phyloP scores from a whole-genome alignment of 2,797 vertebrate species.

The Pipistrellus pipistrellus region DNA sequence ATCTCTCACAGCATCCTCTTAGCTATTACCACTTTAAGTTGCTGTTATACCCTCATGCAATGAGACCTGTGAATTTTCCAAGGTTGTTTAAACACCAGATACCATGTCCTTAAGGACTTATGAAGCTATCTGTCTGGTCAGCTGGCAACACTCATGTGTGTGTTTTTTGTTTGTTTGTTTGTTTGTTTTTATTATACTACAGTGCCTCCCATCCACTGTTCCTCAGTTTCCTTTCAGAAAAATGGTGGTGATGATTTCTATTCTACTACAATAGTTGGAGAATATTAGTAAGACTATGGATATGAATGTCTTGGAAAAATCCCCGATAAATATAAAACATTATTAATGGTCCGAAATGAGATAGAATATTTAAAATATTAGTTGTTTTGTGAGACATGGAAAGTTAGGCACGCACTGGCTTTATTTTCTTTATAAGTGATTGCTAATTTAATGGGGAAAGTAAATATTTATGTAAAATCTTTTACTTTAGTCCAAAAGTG shows the following conservation, averaged over 20 bases:
- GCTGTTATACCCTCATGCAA: not conserved
- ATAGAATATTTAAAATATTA: slow-evolving; percentile 1
- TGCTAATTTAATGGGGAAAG: slow-evolving; percentile 53
- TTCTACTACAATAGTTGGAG: not conserved
- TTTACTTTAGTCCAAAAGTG: slow-evolving; percentile 62
- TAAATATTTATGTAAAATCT: slow-evolving; percentile 58
- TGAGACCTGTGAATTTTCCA: not conserved
- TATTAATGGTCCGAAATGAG: slow-evolving; percentile 32
- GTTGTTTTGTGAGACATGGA: not conserved
- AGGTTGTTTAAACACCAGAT: not conserved
- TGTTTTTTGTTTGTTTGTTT: too few species aligned
- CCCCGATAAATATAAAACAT: not conserved
- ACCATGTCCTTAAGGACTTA: not conserved
- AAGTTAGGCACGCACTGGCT: slow-evolving; percentile 5
- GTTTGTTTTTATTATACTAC: not conserved
- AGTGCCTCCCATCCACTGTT: not conserved
- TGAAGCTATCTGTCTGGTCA: not conserved
- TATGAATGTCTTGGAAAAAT: not conserved
- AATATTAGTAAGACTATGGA: not conserved
- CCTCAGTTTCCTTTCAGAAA: not conserved
- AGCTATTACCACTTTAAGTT: not conserved
- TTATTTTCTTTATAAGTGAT: slow-evolving; percentile 65
- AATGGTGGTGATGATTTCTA: not conserved
- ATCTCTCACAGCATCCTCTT: not conserved
- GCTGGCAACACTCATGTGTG: not conserved